phyloP scores from a whole-genome alignment of 2,888 invertebrate genomes.

The Brachyptera putata region DNA sequence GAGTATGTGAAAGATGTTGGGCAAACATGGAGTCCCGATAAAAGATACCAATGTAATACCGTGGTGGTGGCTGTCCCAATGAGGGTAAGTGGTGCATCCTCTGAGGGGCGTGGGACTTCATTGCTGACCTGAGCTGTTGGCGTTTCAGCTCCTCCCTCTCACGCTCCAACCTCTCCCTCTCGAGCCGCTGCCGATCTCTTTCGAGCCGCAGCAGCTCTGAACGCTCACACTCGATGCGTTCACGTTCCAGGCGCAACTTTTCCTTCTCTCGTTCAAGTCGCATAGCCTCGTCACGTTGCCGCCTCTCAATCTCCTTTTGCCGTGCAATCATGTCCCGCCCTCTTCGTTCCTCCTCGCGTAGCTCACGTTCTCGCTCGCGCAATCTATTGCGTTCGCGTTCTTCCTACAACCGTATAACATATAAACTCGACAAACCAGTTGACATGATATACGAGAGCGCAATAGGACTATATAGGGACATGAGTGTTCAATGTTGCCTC shows the following conservation, averaged over 20 bases:
- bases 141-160: conserved; percentile 81
- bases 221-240: conserved; percentile 83
- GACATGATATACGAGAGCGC: no score
- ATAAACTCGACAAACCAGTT: no score
- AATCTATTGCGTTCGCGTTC: conserved; percentile 69
- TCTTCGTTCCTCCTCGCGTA: conserved; percentile 76
- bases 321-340: conserved; percentile 73
- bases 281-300: conserved; percentile 79
- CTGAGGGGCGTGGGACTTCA: not conserved
- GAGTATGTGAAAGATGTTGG: no score
- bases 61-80: no score
- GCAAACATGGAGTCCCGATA: no score
- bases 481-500: no score
- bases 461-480: no score
- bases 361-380: conserved; percentile 70
- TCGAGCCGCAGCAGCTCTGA: conserved; percentile 78
- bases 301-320: conserved; percentile 73
- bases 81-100: no score
- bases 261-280: conserved; percentile 77
- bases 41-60: no score
- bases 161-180: conserved; percentile 51
- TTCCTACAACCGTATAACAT: no score
- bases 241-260: conserved; percentile 76
- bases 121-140: conserved; percentile 65
- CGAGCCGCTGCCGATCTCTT: conserved; percentile 73